Percentiles rank a stretch among this genome's conserved stretches.
Conservation (phyloP, 2,797 vertebrate genomes). For the Selene dorsalis region DNA sequence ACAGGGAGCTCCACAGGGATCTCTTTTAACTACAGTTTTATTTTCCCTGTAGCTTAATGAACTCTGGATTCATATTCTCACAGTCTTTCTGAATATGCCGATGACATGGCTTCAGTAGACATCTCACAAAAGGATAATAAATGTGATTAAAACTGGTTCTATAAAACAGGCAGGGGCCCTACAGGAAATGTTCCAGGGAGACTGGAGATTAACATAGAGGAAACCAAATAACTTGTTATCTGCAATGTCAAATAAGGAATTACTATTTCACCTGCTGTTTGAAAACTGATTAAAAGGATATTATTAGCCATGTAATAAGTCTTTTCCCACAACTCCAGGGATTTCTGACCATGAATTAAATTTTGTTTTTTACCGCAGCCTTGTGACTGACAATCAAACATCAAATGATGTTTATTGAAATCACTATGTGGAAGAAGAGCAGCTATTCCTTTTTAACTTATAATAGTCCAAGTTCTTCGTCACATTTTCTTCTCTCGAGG, state of each 20-base stretch:
- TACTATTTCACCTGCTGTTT: neutral
- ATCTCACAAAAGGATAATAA: constrained; percentile 14
- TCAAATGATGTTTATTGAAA: neutral
- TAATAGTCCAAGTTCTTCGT: too few relatives aligned
- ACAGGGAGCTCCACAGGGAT: constrained; percentile 42
- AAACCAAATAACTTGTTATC: constrained; percentile 9
- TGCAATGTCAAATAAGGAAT: neutral
- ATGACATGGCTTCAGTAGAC: constrained; percentile 26
- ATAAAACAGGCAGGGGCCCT: neutral
- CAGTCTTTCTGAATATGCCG: constrained; percentile 33
- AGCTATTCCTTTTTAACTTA: neutral
- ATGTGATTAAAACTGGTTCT: constrained; percentile 5
- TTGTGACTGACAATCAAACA: neutral
- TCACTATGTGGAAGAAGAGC: neutral
- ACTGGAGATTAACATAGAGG: neutral
- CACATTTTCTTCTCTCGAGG: too few relatives aligned
- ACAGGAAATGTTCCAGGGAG: constrained; percentile 6
- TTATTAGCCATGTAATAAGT: neutral
- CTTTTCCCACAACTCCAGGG: neutral
- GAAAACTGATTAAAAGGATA: neutral
- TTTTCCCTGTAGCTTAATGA: constrained; percentile 55
- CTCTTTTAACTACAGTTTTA: constrained; percentile 47
- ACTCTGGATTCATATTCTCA: constrained; percentile 33
- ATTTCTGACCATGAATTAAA: neutral
- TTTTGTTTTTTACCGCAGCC: too few relatives aligned